Evolutionary conservation across 2,797 vertebrate species (phyloP).

Genomic region (Muraenolepis orangiensis): DNA sequence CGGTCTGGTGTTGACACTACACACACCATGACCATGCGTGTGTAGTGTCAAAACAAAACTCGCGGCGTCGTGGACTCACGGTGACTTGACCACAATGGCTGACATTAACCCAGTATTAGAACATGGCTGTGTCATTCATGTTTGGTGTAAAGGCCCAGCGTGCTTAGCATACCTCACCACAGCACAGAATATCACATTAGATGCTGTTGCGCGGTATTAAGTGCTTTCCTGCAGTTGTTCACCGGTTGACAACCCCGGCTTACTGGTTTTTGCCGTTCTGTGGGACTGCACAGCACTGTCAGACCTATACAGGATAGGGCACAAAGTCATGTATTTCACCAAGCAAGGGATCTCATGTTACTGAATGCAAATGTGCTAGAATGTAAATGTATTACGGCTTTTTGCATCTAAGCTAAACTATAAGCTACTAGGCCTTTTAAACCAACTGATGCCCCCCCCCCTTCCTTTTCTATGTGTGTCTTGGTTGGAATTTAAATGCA

Average conservation of each 20-base stretch:
- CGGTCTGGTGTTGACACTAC: conserved; percentile 49
- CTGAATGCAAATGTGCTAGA: too few species aligned
- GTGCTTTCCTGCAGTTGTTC: not conserved
- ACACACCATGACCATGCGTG: conserved; percentile 51
- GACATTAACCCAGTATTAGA: not conserved
- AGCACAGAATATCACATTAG: not conserved
- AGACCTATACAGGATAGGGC: not conserved
- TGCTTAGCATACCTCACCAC: not conserved
- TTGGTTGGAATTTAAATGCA: conserved; percentile 57
- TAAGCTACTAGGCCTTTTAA: not conserved
- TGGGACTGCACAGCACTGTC: not conserved
- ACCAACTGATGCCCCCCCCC: not conserved
- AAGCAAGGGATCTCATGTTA: not conserved
- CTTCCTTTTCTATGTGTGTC: conserved; percentile 49
- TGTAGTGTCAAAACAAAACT: conserved; percentile 66
- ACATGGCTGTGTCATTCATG: not conserved
- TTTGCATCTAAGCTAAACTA: conserved; percentile 24
- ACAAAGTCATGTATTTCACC: not conserved
- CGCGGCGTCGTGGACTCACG: conserved; percentile 46
- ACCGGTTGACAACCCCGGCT: not conserved
- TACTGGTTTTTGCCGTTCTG: not conserved
- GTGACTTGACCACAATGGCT: too few species aligned
- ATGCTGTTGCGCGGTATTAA: not conserved
- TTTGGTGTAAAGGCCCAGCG: not conserved
- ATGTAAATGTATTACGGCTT: conserved; percentile 9